phyloP scores from a whole-genome alignment of 2,113 vertebrate species.

The Panthera uncia region DNA sequence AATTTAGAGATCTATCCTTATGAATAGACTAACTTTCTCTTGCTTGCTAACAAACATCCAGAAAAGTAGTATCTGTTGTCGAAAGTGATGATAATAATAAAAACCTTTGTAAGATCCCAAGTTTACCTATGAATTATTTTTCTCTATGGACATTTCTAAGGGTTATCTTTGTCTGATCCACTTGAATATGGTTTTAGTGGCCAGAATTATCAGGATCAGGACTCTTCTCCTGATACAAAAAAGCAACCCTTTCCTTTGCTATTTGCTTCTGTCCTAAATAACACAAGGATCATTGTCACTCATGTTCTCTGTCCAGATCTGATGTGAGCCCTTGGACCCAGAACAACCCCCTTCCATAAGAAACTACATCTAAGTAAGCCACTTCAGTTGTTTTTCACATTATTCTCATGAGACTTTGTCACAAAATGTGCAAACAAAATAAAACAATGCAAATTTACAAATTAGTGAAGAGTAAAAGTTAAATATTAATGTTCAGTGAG shows the following conservation, averaged over 20 bases:
- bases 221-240: neutral
- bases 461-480: conserved; percentile 9
- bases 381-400: neutral
- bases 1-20: neutral
- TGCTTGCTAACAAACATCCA: neutral
- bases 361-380: neutral
- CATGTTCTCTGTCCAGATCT: neutral
- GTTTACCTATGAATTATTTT: neutral
- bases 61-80: neutral
- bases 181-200: neutral
- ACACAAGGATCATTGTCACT: neutral
- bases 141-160: neutral
- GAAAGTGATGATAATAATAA: neutral
- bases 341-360: neutral
- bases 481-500: neutral
- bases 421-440: conserved; percentile 22
- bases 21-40: conserved; percentile 26
- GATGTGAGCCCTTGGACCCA: neutral
- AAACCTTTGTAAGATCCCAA: neutral
- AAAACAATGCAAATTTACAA: neutral
- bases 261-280: conserved; percentile 7
- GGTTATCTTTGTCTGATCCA: neutral
- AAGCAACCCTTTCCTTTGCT: neutral
- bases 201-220: neutral
- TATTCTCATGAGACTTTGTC: neutral